Base-by-base conservation (phyloP, 2,113 vertebrate species). In the Peromyscus polionotus region DNA sequence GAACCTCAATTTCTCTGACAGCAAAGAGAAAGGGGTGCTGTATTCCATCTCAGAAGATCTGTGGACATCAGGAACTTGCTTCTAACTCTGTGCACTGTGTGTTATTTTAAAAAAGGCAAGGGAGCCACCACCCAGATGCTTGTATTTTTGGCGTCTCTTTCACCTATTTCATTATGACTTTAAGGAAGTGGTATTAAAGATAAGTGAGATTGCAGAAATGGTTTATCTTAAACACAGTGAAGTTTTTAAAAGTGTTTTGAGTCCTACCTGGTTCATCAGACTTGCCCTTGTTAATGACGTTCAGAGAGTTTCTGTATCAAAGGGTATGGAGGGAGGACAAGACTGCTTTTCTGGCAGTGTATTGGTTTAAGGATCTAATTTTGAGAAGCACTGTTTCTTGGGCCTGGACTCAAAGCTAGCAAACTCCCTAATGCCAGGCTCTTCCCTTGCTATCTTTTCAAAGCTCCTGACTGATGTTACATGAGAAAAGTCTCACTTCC, bases 151-250 rank as follows among this genome's bases (percentile, higher is more conserved):
- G 4, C 42, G 22, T 42, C 63, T 93, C 65, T 65, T 93, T 45
- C 51, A 68, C 51, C 54, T 68, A 10, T 96, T 90, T 96, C 77
- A 26, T n/a, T 93, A 59, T 84, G 95, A 94, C 48, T 96, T 48
- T 33, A 31, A 87, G 90, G 77, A 95, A 96, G 67, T n/a, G 22
- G 31, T 28, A 39, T 26, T 61, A 28, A 13, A 45, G 86, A 36
- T 0, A 1, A 33, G 12, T 1, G 1, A 42, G 57, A 22, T n/a
- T 61, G 13, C 16, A 13, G 80, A 80, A 79, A 79, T 22, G 54
- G 76, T 36, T 19, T 1, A 1, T 83, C 51, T 85, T 48, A 73
- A 26, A 7, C 28, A 67, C 5, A 7, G 10, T 11, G 24, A 65
- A 20, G 0, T n/a, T 39, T 81, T 54, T 68, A 42, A 88, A 88